These are phyloP conservation scores for Tarsius wallacei DNA, from an alignment of 2,797 vertebrate genomes.

Conservation along the genomic window DNA sequence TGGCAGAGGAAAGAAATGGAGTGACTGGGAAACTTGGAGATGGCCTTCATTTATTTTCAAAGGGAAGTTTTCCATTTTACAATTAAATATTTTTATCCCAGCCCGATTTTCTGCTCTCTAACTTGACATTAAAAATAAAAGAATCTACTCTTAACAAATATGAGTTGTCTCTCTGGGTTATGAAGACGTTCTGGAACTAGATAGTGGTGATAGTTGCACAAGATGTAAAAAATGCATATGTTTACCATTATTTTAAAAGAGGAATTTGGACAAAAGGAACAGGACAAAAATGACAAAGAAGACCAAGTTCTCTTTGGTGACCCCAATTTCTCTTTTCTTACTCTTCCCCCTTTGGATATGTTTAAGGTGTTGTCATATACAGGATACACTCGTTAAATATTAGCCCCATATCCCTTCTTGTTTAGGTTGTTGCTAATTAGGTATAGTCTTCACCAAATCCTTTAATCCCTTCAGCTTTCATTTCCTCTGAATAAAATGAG, in stretches of 20 bases:
- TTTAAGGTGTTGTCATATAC: not conserved
- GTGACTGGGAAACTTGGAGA: not conserved
- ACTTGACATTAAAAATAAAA: constrained; percentile 43
- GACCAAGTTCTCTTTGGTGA: not conserved
- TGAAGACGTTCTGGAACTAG: not conserved
- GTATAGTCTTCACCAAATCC: not conserved
- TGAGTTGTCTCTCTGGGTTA: not conserved
- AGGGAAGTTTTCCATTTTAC: not conserved
- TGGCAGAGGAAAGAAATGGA: constrained; percentile 9
- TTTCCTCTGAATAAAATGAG: not conserved
- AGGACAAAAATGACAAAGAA: not conserved
- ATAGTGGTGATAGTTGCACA: not conserved
- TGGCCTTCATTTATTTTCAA: not conserved
- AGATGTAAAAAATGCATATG: not conserved
- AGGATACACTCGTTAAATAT: not conserved
- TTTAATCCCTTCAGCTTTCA: not conserved
- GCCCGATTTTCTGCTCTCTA: not conserved
- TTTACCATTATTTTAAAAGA: not conserved
- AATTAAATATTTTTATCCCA: not conserved
- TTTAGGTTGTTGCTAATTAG: not conserved
- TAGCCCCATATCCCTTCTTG: not conserved
- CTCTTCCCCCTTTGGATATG: not conserved
- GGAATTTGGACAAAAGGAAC: not conserved
- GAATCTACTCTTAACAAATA: not conserved
- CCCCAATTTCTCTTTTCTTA: not conserved